These are phyloP conservation scores for Tretioscincus oriximinensis DNA, from an alignment of 2,113 vertebrate genomes.

Conservation along the genomic window DNA sequence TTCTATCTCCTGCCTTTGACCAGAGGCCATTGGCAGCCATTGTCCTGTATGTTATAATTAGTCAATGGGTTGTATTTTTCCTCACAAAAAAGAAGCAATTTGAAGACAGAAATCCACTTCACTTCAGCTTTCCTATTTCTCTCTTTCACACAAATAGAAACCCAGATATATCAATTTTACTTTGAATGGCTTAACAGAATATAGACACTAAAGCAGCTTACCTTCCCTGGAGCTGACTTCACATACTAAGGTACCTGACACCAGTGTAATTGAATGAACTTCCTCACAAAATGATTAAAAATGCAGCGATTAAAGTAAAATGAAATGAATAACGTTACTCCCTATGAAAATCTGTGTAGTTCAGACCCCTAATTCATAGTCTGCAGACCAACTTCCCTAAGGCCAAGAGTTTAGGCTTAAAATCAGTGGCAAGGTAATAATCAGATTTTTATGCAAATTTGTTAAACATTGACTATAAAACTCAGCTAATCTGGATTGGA, in stretches of 20 bases:
- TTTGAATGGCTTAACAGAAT: conserved; percentile 61
- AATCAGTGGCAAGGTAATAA: not conserved
- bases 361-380: conserved; percentile 26
- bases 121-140: conserved; percentile 33
- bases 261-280: not conserved
- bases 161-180: conserved; percentile 65
- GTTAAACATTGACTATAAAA: conserved; percentile 39
- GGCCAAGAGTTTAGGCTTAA: not conserved
- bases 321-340: conserved; percentile 31
- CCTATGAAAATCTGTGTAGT: conserved; percentile 20
- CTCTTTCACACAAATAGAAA: conserved; percentile 31
- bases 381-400: not conserved
- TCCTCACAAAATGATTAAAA: conserved; percentile 29
- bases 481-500: conserved; percentile 12
- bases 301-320: conserved; percentile 39
- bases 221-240: conserved; percentile 46
- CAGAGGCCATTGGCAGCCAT: too few relatives aligned
- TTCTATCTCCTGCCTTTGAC: too few relatives aligned
- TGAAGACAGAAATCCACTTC: not conserved
- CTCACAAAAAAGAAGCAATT: conserved; percentile 1
- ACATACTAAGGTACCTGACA: conserved; percentile 48
- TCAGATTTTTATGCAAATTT: conserved; percentile 43
- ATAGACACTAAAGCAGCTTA: conserved; percentile 57
- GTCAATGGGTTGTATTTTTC: conserved; percentile 24
- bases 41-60: not conserved